A percentile compares a stretch with the other conserved stretches of the same genome.
Evolutionary conservation across 2,888 invertebrate species (phyloP).

Genomic region (Morpho helenor): DNA sequence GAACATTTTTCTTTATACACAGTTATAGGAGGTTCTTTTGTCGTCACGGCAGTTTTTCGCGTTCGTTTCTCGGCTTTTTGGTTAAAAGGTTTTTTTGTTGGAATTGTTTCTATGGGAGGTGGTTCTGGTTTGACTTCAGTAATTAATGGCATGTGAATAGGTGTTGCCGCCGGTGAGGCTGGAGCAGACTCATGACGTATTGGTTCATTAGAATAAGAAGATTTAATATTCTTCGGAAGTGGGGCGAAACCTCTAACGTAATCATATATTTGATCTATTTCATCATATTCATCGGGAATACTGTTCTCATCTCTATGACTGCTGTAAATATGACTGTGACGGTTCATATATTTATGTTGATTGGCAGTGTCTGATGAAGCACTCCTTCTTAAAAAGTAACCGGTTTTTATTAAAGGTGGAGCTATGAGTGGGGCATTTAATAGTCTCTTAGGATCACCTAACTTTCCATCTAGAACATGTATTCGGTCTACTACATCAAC

Average conservation of each 20-base stretch:
- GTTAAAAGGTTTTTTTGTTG: constrained; percentile 85
- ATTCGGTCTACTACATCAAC: constrained; percentile 89
- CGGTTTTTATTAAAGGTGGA: constrained; percentile 78
- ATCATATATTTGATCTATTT: constrained; percentile 97
- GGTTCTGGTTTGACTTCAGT: constrained; percentile 89
- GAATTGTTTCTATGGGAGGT: constrained; percentile 95
- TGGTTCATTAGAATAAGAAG: constrained; percentile 78
- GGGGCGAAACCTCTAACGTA: constrained; percentile 96
- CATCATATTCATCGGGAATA: constrained; percentile 92
- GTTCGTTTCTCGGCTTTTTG: constrained; percentile 87
- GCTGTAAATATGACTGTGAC: constrained; percentile 75
- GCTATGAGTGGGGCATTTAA: constrained; percentile 63
- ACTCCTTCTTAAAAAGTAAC: constrained; percentile 86
- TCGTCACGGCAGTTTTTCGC: constrained; percentile 81
- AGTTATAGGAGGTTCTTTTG: constrained; percentile 76
- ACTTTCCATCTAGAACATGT: constrained; percentile 89
- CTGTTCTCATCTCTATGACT: constrained; percentile 83
- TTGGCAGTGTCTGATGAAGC: constrained; percentile 87
- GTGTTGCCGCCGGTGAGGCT: constrained; percentile 75
- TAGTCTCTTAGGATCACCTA: constrained; percentile 82
- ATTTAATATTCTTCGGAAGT: constrained; percentile 88
- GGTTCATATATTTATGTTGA: constrained; percentile 74
- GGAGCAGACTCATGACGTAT: constrained; percentile 77
- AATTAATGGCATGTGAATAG: constrained; percentile 75
- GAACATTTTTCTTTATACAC: constrained; percentile 80